Percentiles rank a stretch among this genome's conserved stretches.
Evolutionary conservation across 1,140 invertebrate species (phyloP).

Genomic region (Leptinotarsa undecemlineata): DNA sequence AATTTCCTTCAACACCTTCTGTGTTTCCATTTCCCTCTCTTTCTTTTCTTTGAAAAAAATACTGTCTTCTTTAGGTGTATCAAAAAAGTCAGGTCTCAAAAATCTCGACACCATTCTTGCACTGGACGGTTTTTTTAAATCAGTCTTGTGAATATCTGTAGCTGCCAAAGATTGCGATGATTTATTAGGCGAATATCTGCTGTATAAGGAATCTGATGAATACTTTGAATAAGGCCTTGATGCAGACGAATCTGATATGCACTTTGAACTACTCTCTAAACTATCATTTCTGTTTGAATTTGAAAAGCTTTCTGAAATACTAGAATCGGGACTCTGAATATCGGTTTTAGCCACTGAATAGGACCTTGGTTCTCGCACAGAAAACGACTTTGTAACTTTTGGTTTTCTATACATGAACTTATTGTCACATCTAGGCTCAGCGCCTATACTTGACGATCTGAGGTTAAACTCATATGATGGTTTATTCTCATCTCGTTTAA

Average conservation of each 20-base stretch:
- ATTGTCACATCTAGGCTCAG: constrained; percentile 35
- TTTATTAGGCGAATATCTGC: constrained; percentile 34
- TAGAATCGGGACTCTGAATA: constrained; percentile 48
- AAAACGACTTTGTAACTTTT: constrained; percentile 38
- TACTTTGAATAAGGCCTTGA: constrained; percentile 45
- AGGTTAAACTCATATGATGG: constrained; percentile 38
- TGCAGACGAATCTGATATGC: constrained; percentile 30
- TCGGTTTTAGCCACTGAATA: constrained; percentile 31
- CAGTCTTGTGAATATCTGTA: constrained; percentile 37
- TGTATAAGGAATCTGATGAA: constrained; percentile 29
- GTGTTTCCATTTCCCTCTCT: constrained; percentile 66
- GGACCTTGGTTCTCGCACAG: constrained; percentile 39
- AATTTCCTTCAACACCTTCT: constrained; percentile 67
- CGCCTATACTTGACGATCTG: constrained; percentile 38
- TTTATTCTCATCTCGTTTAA: constrained; percentile 37
- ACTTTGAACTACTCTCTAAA: constrained; percentile 32
- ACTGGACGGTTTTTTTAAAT: constrained; percentile 42
- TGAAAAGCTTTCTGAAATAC: constrained; percentile 46
- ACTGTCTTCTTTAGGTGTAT: constrained; percentile 71
- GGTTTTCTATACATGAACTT: constrained; percentile 34
- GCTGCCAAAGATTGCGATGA: constrained; percentile 27
- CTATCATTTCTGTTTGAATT: constrained; percentile 39
- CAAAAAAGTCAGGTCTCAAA: constrained; percentile 77
- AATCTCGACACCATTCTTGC: constrained; percentile 68
- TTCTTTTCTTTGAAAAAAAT: constrained; percentile 71